Percentiles rank a stretch among this genome's conserved stretches.
Evolutionary conservation across 1,140 invertebrate genomes (phyloP).

Genomic region (Spodoptera litura): DNA sequence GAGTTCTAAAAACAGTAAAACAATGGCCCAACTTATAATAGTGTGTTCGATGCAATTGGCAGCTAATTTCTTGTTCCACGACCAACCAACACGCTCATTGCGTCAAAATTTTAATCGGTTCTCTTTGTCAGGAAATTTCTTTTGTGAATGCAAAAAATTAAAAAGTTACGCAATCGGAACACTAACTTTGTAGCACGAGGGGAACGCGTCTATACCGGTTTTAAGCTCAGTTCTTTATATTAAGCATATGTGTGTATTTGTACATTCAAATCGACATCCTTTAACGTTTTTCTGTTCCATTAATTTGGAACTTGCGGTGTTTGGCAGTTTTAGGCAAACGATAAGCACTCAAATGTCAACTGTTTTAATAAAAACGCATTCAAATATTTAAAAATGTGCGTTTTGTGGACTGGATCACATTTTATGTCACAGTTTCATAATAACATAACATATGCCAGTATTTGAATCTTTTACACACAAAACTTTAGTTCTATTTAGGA

Average conservation of each 20-base stretch:
- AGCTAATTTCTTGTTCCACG: conserved; percentile 80
- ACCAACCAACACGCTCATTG: conserved; percentile 64
- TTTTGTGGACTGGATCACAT: too few relatives aligned
- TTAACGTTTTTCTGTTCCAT: conserved; percentile 9
- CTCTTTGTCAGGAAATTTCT: conserved; percentile 62
- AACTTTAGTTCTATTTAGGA: background rate
- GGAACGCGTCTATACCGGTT: conserved; percentile 36
- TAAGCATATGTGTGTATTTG: conserved; percentile 7
- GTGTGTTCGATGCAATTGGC: conserved; percentile 83
- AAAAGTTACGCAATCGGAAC: conserved; percentile 41
- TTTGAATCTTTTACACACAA: background rate
- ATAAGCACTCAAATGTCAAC: too few relatives aligned
- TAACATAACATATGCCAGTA: too few relatives aligned
- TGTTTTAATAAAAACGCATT: too few relatives aligned
- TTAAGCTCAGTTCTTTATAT: conserved; percentile 29
- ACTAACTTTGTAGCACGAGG: conserved; percentile 34
- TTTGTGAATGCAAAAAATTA: conserved; percentile 33
- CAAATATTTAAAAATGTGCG: too few relatives aligned
- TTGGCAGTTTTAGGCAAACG: background rate
- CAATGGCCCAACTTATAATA: conserved; percentile 83
- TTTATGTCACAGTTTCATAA: too few relatives aligned
- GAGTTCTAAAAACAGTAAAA: conserved; percentile 82
- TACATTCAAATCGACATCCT: conserved; percentile 31
- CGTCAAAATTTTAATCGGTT: conserved; percentile 72
- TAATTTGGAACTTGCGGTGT: background rate